Conservation (phyloP, 1,140 invertebrate genomes). For the Radopholus similis region DNA sequence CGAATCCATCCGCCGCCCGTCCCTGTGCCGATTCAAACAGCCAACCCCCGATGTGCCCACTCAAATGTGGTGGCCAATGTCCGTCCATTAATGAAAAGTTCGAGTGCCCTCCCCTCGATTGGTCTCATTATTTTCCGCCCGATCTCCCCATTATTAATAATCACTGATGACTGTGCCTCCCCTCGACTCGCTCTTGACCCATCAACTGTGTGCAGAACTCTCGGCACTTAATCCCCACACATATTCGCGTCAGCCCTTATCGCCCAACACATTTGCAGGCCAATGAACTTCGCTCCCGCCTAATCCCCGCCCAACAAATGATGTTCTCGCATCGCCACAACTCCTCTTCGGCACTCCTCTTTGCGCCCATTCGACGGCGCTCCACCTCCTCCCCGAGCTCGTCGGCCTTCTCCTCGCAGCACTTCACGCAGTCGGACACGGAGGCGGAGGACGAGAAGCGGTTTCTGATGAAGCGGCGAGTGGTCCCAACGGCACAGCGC, state of each 20-base stretch:
- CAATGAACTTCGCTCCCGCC: background rate
- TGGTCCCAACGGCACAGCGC: background rate
- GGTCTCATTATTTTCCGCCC: background rate
- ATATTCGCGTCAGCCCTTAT: background rate
- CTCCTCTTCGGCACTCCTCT: background rate
- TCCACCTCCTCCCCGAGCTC: slow-evolving; percentile 8
- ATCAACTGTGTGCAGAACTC: background rate
- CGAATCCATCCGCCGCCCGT: no score
- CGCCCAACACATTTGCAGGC: background rate
- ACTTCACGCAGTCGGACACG: slow-evolving; percentile 21
- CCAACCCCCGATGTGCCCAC: no score
- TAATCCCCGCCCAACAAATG: background rate
- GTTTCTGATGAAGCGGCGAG: background rate
- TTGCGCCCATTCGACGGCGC: background rate
- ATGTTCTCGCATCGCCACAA: background rate
- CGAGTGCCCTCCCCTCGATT: background rate
- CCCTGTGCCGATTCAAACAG: no score
- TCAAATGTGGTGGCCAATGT: no score
- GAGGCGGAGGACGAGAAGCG: slow-evolving; percentile 20
- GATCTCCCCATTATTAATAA: background rate
- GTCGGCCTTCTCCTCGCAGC: slow-evolving; percentile 4
- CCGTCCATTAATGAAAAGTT: background rate
- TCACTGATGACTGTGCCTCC: background rate
- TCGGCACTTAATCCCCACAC: background rate
- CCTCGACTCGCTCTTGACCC: background rate